phyloP scores from a whole-genome alignment of 2,888 invertebrate species.

The Eilema griseolum region DNA sequence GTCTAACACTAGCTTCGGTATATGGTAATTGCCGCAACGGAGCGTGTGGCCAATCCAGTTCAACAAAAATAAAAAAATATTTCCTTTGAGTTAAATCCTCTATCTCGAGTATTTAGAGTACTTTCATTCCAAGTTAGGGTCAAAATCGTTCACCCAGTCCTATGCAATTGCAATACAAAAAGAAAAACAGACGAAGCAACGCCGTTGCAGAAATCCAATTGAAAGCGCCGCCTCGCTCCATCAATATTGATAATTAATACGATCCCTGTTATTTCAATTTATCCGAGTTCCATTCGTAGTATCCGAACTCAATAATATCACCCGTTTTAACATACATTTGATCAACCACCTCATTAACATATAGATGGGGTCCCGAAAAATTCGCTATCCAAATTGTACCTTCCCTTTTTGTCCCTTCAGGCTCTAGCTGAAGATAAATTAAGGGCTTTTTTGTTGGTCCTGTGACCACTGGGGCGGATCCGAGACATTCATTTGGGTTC shows the following conservation, averaged over 20 bases:
- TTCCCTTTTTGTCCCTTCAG: conserved; percentile 64
- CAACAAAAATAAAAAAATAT: no score
- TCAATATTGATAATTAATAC: conserved; percentile 51
- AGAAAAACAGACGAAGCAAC: neutral
- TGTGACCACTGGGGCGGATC: conserved; percentile 62
- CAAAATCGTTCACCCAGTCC: no score
- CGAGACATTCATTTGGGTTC: conserved; percentile 61
- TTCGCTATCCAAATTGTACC: conserved; percentile 68
- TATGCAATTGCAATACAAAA: neutral
- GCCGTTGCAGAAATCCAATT: neutral
- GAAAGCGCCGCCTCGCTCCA: conserved; percentile 2
- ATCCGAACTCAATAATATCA: conserved; percentile 62
- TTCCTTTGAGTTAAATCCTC: no score
- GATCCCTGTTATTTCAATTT: conserved; percentile 68
- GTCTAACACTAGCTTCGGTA: no score
- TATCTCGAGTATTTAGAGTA: no score
- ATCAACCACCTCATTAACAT: conserved; percentile 73
- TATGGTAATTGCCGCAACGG: no score
- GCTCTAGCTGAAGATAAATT: conserved; percentile 67
- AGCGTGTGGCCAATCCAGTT: no score
- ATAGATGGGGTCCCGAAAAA: conserved; percentile 70
- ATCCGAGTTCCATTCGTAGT: conserved; percentile 49
- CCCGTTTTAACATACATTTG: conserved; percentile 74
- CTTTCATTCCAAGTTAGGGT: no score
- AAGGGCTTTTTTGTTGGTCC: conserved; percentile 61